Conservation (phyloP, 2,113 vertebrate genomes). For the Microtus ochrogaster region DNA sequence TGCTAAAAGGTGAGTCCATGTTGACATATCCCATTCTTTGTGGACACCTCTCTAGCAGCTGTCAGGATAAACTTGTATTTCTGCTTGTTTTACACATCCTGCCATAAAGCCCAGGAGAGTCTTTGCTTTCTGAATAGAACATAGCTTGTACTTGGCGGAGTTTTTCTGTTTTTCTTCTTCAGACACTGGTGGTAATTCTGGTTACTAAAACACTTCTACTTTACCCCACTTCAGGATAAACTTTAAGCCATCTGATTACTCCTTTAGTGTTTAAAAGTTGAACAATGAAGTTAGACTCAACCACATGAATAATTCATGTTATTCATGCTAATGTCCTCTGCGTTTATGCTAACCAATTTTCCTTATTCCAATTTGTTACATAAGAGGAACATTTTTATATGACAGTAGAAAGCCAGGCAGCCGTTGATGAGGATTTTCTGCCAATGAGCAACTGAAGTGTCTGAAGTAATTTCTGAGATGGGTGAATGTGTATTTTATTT, state of each 20-base stretch:
- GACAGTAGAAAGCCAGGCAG: background rate
- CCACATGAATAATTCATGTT: background rate
- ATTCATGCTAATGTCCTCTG: background rate
- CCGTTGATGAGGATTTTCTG: background rate
- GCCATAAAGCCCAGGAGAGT: constrained; percentile 1
- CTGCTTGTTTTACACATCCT: constrained; percentile 42
- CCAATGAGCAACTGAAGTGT: background rate
- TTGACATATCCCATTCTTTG: constrained; percentile 67
- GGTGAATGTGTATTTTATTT: background rate
- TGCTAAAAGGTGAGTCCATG: constrained; percentile 72
- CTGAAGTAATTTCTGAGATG: background rate
- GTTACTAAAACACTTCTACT: background rate
- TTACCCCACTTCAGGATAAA: constrained; percentile 10
- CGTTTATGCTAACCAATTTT: background rate
- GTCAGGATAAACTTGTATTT: constrained; percentile 64
- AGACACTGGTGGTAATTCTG: background rate
- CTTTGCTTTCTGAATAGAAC: background rate
- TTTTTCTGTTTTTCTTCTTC: background rate
- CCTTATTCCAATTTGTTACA: background rate
- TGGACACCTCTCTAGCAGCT: constrained; percentile 57
- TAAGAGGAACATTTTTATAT: background rate
- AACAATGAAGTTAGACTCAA: background rate
- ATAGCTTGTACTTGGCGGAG: background rate
- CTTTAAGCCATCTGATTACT: background rate
- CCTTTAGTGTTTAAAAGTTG: background rate